Base-by-base conservation (phyloP, 2,113 vertebrate species). In the Terrapene triunguis region DNA sequence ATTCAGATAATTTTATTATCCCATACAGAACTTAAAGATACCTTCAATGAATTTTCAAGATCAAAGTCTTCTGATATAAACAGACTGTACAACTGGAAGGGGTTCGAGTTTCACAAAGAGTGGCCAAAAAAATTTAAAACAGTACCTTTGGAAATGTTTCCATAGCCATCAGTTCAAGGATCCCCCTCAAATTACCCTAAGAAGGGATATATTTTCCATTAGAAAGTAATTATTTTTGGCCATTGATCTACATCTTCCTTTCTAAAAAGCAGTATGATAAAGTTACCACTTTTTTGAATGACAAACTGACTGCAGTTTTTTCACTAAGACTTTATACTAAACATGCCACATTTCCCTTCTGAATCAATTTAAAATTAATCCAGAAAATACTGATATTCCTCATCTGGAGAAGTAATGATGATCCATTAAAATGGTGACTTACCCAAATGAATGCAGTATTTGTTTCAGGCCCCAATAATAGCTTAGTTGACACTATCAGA, bases 281-380 rank as follows among this genome's bases (percentile, higher is more conserved):
- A 65, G 48, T 84, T 88, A 57, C 9, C 82, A 35, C 19, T 91
- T 91, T 94, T 92, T 85, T 10, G 10, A 27, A 42, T 83, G 65
- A 51, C 35, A 93, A 83, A 92, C 62, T 87, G 22, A 87, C 50
- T 78, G 84, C 14, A 86, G 55, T 38, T 92, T 84, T 84, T 80
- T 80, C 53, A 88, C 72, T 80, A 81, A 80, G 80, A 84, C 85
- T 92, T 84, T 72, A 55, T 69, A 80, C 55, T 88, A 92, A 80
- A 80, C 72, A 78, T 84, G 48, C 55, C 80, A 80, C 50, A 85
- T 54, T 72, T 65, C 55, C 69, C 55, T 88, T 85, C 74, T 79
- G 47, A 53, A 90, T 85, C 79, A 69, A 85, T 80, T 69, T 87
- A 92, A 79, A 92, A 84, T 92, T 88, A 88, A 72, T 65, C 8